These are phyloP conservation scores for Hyles lineata DNA, from an alignment of 2,888 invertebrate species.

Conservation along the genomic window DNA sequence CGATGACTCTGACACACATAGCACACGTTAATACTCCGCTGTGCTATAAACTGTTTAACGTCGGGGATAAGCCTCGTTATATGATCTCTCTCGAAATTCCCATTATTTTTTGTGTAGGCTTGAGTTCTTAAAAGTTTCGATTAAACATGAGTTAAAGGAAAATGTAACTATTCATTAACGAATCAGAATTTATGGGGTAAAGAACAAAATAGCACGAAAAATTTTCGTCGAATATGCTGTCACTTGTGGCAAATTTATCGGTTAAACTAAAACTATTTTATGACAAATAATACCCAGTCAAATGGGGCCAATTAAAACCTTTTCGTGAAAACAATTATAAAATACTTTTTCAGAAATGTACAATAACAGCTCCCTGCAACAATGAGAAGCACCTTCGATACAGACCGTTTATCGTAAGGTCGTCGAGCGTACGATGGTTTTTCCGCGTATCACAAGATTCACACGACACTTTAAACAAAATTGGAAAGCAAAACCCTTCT, in stretches of 20 bases:
- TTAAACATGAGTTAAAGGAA: no score
- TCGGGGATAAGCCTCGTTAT: not conserved
- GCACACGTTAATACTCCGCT: not conserved
- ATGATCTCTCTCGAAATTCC: not conserved
- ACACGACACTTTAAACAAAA: not conserved
- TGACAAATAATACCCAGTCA: no score
- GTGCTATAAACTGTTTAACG: not conserved
- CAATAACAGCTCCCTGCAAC: not conserved
- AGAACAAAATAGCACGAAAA: no score
- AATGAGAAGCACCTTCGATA: constrained; percentile 16
- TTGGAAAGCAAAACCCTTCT: not conserved
- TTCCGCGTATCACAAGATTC: not conserved
- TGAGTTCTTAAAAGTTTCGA: not conserved
- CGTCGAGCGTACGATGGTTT: not conserved
- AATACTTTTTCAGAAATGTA: not conserved
- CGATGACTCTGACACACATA: not conserved
- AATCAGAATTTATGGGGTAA: no score
- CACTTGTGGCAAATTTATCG: no score
- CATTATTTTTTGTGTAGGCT: not conserved
- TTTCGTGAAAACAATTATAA: no score
- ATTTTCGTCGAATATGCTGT: no score
- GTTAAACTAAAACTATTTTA: no score
- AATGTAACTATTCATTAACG: no score
- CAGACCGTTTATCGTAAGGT: constrained; percentile 3
- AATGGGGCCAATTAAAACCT: no score